A percentile compares a stretch with the other conserved stretches of the same genome.
Evolutionary conservation across 2,797 vertebrate genomes (phyloP).

Genomic region (Distichodus sexfasciatus): DNA sequence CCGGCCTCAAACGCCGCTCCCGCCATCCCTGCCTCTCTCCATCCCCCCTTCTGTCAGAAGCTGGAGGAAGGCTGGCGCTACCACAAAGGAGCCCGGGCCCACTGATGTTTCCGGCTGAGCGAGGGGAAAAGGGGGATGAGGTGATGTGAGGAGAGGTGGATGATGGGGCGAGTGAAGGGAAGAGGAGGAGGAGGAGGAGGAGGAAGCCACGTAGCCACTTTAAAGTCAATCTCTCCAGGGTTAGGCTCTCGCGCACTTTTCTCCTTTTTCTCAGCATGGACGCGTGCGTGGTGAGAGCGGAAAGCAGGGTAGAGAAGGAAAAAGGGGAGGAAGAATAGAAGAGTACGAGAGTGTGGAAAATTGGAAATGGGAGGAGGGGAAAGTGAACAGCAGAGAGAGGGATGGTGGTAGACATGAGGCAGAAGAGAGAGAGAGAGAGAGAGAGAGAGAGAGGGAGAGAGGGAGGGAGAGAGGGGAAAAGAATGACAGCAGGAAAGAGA

Average conservation of each 20-base stretch:
- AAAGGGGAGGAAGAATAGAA: background rate
- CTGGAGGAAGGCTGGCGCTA: constrained; percentile 25
- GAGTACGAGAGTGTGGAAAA: background rate
- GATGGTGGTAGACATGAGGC: too few species aligned
- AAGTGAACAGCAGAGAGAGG: background rate
- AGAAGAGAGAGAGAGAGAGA: too few species aligned
- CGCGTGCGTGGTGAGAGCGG: too few species aligned
- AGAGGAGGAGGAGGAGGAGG: background rate
- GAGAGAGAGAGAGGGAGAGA: background rate
- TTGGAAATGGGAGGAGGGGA: background rate
- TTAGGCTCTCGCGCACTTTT: too few species aligned
- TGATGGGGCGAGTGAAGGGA: background rate
- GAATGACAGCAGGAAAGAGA: background rate
- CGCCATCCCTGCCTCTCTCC: background rate
- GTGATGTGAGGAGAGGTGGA: background rate
- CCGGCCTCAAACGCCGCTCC: constrained; percentile 10
- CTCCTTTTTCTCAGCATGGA: too few species aligned
- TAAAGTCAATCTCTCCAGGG: too few species aligned
- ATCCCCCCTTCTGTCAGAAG: background rate
- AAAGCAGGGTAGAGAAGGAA: background rate
- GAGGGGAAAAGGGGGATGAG: background rate
- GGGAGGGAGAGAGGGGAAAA: too few species aligned
- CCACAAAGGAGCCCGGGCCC: constrained; percentile 35
- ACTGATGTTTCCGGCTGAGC: constrained; percentile 40
- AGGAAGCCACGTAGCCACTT: too few species aligned